A percentile compares a stretch with the other conserved stretches of the same genome.
phyloP scores from a whole-genome alignment of 2,113 vertebrate species.

The Callionymus lyra region DNA sequence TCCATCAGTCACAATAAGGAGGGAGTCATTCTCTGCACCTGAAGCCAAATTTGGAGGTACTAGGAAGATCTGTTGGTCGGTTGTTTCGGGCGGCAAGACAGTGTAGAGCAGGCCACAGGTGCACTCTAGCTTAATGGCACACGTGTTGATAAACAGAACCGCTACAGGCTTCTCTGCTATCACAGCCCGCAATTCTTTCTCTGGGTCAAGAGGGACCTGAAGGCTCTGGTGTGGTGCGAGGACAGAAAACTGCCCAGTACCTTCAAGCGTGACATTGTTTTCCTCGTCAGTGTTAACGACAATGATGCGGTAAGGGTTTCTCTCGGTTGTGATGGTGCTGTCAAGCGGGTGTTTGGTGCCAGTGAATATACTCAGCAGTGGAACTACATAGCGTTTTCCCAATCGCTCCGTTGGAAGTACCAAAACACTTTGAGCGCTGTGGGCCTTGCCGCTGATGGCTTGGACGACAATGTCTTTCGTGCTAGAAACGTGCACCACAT shows the following conservation, averaged over 20 bases:
- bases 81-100: conserved; percentile 14
- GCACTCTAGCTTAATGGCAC: conserved; percentile 17
- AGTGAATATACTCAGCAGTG: background rate
- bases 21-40: rapidly evolving
- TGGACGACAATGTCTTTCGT: conserved; percentile 16
- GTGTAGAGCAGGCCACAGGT: conserved; percentile 43
- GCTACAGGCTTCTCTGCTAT: background rate
- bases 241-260: rapidly evolving
- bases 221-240: conserved; percentile 1
- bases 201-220: conserved; percentile 3
- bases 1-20: conserved; percentile 17
- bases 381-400: conserved; percentile 39
- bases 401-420: conserved; percentile 27
- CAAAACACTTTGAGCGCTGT: conserved; percentile 43
- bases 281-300: conserved; percentile 18
- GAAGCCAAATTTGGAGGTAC: conserved; percentile 12
- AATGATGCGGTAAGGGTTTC: conserved; percentile 35
- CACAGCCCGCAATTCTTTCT: background rate
- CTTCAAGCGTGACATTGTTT: conserved; percentile 9
- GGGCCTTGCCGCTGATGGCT: conserved; percentile 1
- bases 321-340: rapidly evolving
- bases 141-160: conserved; percentile 50
- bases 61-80: background rate
- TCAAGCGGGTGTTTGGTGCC: background rate
- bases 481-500: conserved; percentile 14